phyloP scores from a whole-genome alignment of 2,113 vertebrate species.

The Tautogolabrus adspersus region DNA sequence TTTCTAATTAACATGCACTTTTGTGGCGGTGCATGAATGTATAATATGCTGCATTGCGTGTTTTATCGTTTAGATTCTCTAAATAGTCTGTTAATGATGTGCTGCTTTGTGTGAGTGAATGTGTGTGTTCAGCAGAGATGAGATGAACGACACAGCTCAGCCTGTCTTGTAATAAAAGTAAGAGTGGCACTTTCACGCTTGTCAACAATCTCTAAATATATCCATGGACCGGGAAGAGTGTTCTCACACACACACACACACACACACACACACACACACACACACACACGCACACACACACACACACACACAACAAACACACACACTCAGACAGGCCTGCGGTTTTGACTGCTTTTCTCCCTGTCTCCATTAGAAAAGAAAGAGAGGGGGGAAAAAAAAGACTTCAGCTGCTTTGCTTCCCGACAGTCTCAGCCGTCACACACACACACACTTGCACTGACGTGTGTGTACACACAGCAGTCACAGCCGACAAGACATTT shows the following conservation, averaged over 20 bases:
- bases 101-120: not conserved
- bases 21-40: not conserved
- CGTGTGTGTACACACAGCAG: slow-evolving; percentile 21
- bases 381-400: not conserved
- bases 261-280: not conserved
- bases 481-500: slow-evolving; percentile 72
- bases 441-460: slow-evolving; percentile 13
- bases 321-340: slow-evolving; percentile 30
- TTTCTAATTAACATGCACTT: not conserved
- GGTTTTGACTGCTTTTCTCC: slow-evolving; percentile 61
- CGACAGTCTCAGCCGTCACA: slow-evolving; percentile 36
- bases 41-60: not conserved
- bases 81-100: slow-evolving; percentile 5
- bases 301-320: not conserved
- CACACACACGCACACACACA: not conserved
- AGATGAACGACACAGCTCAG: slow-evolving; percentile 74
- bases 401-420: slow-evolving; percentile 46
- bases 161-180: slow-evolving; percentile 81
- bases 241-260: not conserved
- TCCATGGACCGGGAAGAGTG: slow-evolving; percentile 57
- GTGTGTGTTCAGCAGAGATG: slow-evolving; percentile 51
- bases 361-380: slow-evolving; percentile 55
- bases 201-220: slow-evolving; percentile 83
- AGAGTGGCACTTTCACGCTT: slow-evolving; percentile 82
- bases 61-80: not conserved